A percentile compares a stretch with the other conserved stretches of the same genome.
These are phyloP conservation scores for Zele albiditarsus DNA, from an alignment of 2,888 invertebrate species.

Conservation along the genomic window DNA sequence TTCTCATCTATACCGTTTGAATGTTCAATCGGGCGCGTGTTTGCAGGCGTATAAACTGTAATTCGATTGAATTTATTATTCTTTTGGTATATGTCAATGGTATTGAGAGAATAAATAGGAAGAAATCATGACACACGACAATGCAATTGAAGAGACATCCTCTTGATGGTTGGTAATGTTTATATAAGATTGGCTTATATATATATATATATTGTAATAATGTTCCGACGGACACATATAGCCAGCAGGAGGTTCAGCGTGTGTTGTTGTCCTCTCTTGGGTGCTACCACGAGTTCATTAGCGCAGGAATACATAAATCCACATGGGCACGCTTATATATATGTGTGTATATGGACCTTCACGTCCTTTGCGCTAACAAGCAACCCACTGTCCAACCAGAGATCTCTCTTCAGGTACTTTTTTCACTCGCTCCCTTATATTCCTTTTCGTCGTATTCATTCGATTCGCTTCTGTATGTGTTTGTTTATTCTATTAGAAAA, in stretches of 20 bases:
- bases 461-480: neutral
- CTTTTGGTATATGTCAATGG: neutral
- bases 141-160: neutral
- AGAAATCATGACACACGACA: neutral
- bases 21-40: neutral
- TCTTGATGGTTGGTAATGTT: neutral
- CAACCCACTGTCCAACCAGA: constrained; percentile 34
- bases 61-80: neutral
- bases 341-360: constrained; percentile 28
- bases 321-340: constrained; percentile 34
- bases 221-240: neutral
- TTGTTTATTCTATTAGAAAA: neutral
- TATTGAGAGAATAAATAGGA: neutral
- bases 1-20: constrained; percentile 3
- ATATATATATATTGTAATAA: neutral
- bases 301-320: constrained; percentile 57
- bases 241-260: constrained; percentile 19
- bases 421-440: neutral
- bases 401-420: neutral
- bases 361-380: constrained; percentile 53
- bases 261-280: constrained; percentile 18
- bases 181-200: neutral
- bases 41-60: neutral
- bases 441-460: neutral
- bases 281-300: constrained; percentile 56